Evolutionary conservation across 2,888 invertebrate species (phyloP).

Genomic region (Augiades crinisus): DNA sequence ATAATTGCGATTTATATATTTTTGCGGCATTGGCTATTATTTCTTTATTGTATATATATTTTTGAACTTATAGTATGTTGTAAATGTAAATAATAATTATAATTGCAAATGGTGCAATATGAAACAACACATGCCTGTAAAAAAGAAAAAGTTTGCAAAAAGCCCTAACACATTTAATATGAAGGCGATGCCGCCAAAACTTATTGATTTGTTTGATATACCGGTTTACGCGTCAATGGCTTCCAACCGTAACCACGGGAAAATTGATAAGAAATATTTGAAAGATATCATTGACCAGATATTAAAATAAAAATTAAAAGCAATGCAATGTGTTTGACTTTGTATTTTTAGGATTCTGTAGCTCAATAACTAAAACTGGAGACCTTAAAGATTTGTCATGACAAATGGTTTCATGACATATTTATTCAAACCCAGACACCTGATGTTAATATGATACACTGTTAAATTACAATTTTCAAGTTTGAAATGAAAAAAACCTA

Average conservation of each 20-base stretch:
- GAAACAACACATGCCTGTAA: conserved; percentile 21
- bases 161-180: background rate
- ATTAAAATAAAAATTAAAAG: background rate
- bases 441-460: too few species aligned
- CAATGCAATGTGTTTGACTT: too few species aligned
- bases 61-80: too few species aligned
- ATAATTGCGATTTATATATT: too few species aligned
- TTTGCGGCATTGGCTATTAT: too few species aligned
- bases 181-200: conserved; percentile 7
- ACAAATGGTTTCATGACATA: too few species aligned
- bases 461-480: too few species aligned
- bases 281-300: conserved; percentile 1
- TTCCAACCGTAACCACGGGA: conserved; percentile 10
- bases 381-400: too few species aligned
- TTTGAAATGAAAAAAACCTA: too few species aligned
- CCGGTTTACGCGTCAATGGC: conserved; percentile 28
- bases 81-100: too few species aligned
- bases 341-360: background rate
- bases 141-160: background rate
- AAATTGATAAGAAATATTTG: conserved; percentile 16
- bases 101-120: conserved; percentile 36
- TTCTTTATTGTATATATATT: too few species aligned
- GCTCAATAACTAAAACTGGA: background rate
- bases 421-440: too few species aligned
- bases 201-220: conserved; percentile 27